Conservation (phyloP, 2,113 vertebrate species). For the Platichthys stellatus region DNA sequence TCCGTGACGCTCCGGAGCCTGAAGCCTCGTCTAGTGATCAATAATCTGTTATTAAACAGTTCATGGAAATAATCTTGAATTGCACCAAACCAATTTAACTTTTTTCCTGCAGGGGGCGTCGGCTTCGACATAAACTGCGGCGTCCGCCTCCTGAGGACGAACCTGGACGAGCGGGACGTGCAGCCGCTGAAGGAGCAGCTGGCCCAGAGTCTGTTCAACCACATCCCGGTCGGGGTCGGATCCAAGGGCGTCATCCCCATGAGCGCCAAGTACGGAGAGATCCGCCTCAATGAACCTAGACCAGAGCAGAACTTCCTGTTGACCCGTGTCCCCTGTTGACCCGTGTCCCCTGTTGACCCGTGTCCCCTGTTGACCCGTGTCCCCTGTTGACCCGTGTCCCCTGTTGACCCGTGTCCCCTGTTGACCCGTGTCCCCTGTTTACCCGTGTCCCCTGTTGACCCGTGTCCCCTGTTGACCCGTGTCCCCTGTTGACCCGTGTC, state of each 20-base stretch:
- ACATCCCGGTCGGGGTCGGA: slow-evolving; percentile 97
- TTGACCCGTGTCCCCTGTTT: too few relatives aligned
- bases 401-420: neutral
- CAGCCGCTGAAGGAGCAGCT: slow-evolving; percentile 98
- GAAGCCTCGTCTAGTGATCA: neutral
- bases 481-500: too few relatives aligned
- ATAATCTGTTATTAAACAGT: too few relatives aligned
- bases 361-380: neutral
- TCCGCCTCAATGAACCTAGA: neutral
- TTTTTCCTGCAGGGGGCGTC: slow-evolving; percentile 86
- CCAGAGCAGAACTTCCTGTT: neutral
- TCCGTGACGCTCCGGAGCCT: slow-evolving; percentile 36
- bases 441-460: neutral
- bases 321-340: neutral
- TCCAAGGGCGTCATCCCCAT: slow-evolving; percentile 99
- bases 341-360: neutral
- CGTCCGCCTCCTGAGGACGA: slow-evolving; percentile 94
- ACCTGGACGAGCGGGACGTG: slow-evolving; percentile 94
- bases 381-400: neutral
- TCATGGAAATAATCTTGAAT: too few relatives aligned
- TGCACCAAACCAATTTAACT: too few relatives aligned
- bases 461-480: too few relatives aligned
- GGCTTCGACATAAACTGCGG: slow-evolving; percentile 99
- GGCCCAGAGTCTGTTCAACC: slow-evolving; percentile 96
- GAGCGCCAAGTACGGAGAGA: slow-evolving; percentile 90